Base-by-base conservation (phyloP, 2,797 vertebrate genomes). In the Gambelia wislizenii region DNA sequence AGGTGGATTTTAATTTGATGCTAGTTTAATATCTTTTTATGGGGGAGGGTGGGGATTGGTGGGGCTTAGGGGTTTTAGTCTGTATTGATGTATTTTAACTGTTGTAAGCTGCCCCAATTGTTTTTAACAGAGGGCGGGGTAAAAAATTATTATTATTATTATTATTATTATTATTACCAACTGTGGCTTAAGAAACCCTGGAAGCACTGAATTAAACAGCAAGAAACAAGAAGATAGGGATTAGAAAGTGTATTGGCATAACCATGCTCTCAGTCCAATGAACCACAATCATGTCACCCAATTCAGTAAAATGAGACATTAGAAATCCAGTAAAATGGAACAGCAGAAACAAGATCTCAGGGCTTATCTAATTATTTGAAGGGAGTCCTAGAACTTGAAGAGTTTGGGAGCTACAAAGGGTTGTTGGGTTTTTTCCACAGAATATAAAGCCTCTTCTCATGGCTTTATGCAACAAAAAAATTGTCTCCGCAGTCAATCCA, bases 401-500 rank as follows among this genome's bases (percentile, higher is more conserved):
- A 25, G 39, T 76, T 61, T 61, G 20, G 39, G 54, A 85, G 74
- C 6, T 44, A 12, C 25, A 44, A 56, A 42, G 33, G 2, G 6
- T n/a, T 22, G 14, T 20, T 4, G 64, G 4, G 61, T 59, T 49
- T 42, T 16, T 47, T 91, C 85, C 80, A 61, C 52, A n/a, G 72
- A n/a, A 59, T 6, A 59, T 30, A n/a, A 22, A 47, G 2, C 0
- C 67, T 54, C 52, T 18, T 1, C 1, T 56, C n/a, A 42, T 86
- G 80, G 70, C 27, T 76, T 36, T 75, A 13, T 69, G 7, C 44
- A 52, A 8, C 18, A 75, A 86, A 18, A 12, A 0, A 1, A 27
- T 2, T 33, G 39, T 59, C 7, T 89, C 72, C 33, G 27, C 69
- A 0, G 0, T 8, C 47, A 27, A 10, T 86, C 42, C 36, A 49